These are phyloP conservation scores for Sinosuthora webbiana DNA, from an alignment of 2,113 vertebrate genomes.

Conservation along the genomic window DNA sequence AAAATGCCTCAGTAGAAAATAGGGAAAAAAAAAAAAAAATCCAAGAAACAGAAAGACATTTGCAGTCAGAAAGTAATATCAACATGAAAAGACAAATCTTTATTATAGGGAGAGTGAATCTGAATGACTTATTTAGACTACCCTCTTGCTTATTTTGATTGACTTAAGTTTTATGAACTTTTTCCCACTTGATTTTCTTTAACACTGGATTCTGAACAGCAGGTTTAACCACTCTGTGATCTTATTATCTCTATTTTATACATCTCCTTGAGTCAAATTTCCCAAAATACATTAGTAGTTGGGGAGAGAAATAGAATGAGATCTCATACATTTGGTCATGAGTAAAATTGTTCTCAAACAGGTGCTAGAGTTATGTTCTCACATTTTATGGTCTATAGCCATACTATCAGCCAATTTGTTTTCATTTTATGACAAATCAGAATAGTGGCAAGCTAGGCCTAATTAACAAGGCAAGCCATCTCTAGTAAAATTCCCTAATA, in stretches of 20 bases:
- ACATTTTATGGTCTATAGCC: background rate
- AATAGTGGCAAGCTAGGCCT: background rate
- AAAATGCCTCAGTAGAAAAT: background rate
- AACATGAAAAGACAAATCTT: background rate
- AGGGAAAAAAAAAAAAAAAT: background rate
- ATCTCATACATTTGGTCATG: background rate
- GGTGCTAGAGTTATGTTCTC: background rate
- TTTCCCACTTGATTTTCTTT: background rate
- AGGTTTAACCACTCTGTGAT: background rate
- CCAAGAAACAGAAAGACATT: accelerated
- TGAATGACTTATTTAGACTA: background rate
- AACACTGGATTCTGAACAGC: background rate
- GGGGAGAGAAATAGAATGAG: background rate
- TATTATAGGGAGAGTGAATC: background rate
- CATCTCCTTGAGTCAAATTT: background rate
- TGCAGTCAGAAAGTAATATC: background rate
- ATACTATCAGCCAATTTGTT: background rate
- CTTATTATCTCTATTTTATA: background rate
- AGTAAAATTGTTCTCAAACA: background rate
- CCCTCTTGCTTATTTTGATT: background rate
- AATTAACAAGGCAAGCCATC: background rate
- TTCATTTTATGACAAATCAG: background rate
- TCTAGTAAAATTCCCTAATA: background rate
- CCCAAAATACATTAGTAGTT: background rate
- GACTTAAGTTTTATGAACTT: background rate